phyloP scores from a whole-genome alignment of 2,888 invertebrate genomes.

The Thumatha senex region DNA sequence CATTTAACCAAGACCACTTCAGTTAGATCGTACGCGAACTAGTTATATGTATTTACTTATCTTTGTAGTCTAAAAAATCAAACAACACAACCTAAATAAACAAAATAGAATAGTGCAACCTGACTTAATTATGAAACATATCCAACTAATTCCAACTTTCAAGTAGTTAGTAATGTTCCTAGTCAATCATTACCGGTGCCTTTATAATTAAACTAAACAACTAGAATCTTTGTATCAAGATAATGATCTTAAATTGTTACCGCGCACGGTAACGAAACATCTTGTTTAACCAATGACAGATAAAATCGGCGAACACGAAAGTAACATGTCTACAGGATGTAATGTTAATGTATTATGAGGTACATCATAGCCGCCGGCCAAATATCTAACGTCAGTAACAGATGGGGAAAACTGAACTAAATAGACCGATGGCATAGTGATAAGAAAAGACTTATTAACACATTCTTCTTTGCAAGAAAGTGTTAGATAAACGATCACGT shows the following conservation, averaged over 20 bases:
- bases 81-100: too few species aligned
- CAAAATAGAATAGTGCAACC: too few species aligned
- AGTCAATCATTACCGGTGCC: slow-evolving; percentile 12
- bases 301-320: slow-evolving; percentile 40
- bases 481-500: not conserved
- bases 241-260: slow-evolving; percentile 28
- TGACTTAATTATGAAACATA: not conserved
- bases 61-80: too few species aligned
- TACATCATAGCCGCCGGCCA: slow-evolving; percentile 35
- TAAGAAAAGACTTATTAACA: slow-evolving; percentile 1
- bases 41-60: too few species aligned
- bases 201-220: slow-evolving; percentile 12
- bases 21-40: too few species aligned
- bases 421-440: slow-evolving; percentile 30
- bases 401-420: slow-evolving; percentile 37
- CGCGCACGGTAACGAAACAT: slow-evolving; percentile 33
- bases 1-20: too few species aligned
- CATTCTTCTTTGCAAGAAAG: not conserved
- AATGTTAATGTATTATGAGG: slow-evolving; percentile 36
- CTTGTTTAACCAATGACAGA: slow-evolving; percentile 41
- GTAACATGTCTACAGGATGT: slow-evolving; percentile 37
- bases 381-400: slow-evolving; percentile 45
- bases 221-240: slow-evolving; percentile 20
- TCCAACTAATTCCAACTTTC: not conserved
- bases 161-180: not conserved